phyloP scores from a whole-genome alignment of 2,888 invertebrate species.

The Aphidoletes aphidimyza region DNA sequence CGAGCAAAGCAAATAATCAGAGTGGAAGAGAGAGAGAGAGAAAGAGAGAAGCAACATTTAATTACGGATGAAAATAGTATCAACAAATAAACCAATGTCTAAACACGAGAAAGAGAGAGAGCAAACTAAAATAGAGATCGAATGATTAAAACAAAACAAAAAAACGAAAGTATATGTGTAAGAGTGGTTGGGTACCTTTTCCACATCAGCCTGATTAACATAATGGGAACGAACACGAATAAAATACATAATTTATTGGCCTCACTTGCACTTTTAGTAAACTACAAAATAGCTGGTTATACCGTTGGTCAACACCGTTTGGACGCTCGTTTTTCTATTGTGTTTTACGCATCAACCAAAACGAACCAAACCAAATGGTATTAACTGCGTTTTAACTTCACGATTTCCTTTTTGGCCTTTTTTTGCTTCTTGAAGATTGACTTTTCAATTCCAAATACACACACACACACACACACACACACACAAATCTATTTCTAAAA shows the following conservation, averaged over 20 bases:
- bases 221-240: conserved; percentile 51
- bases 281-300: background rate
- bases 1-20: background rate
- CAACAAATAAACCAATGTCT: too few relatives aligned
- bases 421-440: too few relatives aligned
- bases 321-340: background rate
- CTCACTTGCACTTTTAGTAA: background rate
- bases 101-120: background rate
- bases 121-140: background rate
- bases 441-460: too few relatives aligned
- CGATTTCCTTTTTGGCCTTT: too few relatives aligned
- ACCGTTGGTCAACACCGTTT: background rate
- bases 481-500: background rate
- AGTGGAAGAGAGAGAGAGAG: background rate
- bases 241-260: conserved; percentile 32
- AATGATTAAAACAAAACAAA: background rate
- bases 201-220: conserved; percentile 47
- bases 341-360: background rate
- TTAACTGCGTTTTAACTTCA: too few relatives aligned
- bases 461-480: too few relatives aligned
- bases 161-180: background rate
- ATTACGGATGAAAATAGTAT: too few relatives aligned
- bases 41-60: background rate
- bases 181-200: conserved; percentile 11
- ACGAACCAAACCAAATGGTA: too few relatives aligned